Base-by-base conservation (phyloP, 2,797 vertebrate species). In the Halcyon chelicuti region DNA sequence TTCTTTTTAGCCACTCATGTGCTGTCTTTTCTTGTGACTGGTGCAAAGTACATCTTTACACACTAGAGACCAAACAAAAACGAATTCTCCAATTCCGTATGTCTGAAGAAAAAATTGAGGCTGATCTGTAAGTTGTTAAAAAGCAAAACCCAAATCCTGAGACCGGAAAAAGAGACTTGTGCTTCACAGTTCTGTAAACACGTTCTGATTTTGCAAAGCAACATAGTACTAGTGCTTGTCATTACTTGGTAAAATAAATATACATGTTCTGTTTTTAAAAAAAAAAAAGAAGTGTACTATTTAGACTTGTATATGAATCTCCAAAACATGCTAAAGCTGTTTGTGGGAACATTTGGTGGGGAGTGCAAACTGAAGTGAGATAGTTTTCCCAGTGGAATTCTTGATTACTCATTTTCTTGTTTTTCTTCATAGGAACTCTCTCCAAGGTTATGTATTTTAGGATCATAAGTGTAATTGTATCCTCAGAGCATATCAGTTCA, bases 401-500 rank as follows among this genome's bases (percentile, higher is more conserved):
- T 91, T 88, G 85, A 90, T 94, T 90, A 94, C 49, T 90, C 40
- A 61, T 80, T 96, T 87, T 93, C 49, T 89, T 79, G 40, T 54
- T 92, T 97, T 87, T 40, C 68, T 93, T 83, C 40, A 31, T 33
- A 72, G 73, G 52, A 96, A 92, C 79, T 66, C 79, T 96, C 92
- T 93, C 96, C 86, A 98, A 97, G 94, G 95, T 97, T 97, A 96
- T 90, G 72, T 96, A 97, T 97, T 98, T 97, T 97, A 93, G 95
- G 94, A 98, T 97, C 87, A 81, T 96, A 94, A 96, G 86, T 86
- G 91, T 98, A 95, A 97, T 96, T 98, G 97, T 97, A 96, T 97
- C 95, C 97, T 96, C 89, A 97, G 94, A 98, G 96, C 95, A 97
- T 88, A 98, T 98, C 96, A 98, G 95, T 86, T 97, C 83, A 95